Conservation (phyloP, 2,113 vertebrate genomes). For the Ellobius talpinus region DNA sequence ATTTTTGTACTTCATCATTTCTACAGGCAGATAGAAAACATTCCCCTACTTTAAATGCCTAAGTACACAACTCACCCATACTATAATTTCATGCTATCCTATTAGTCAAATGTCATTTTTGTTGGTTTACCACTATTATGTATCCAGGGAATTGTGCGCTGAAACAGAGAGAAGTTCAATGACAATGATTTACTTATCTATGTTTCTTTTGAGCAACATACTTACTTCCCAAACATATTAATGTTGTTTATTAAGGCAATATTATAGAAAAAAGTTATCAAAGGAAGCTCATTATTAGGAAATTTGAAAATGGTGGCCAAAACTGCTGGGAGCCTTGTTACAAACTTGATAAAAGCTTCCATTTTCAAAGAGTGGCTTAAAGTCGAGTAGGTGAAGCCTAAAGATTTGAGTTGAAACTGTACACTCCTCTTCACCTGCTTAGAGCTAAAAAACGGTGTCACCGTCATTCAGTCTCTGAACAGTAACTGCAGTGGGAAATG, state of each 20-base stretch:
- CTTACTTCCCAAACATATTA: not conserved
- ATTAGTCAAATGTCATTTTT: not conserved
- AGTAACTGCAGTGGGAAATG: not conserved
- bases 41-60: not conserved
- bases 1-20: not conserved
- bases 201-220: not conserved
- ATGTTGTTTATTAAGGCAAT: not conserved
- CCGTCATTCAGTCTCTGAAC: not conserved
- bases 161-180: not conserved
- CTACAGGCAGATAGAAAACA: not conserved
- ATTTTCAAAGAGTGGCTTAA: not conserved
- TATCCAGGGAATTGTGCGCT: not conserved
- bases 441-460: not conserved
- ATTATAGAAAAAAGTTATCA: not conserved
- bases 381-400: not conserved
- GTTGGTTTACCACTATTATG: not conserved
- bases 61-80: not conserved
- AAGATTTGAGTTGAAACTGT: not conserved
- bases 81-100: not conserved
- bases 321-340: not conserved
- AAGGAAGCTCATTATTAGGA: constrained; percentile 2
- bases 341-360: not conserved
- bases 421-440: not conserved
- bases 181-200: not conserved
- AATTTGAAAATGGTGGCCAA: not conserved